Evolutionary conservation across 30 jellyfish, hydroid and myxozoan genomes (phyloP), one percentile per base, ranked within the genome.

Genomic region (Rhopilema esculentum): DNA sequence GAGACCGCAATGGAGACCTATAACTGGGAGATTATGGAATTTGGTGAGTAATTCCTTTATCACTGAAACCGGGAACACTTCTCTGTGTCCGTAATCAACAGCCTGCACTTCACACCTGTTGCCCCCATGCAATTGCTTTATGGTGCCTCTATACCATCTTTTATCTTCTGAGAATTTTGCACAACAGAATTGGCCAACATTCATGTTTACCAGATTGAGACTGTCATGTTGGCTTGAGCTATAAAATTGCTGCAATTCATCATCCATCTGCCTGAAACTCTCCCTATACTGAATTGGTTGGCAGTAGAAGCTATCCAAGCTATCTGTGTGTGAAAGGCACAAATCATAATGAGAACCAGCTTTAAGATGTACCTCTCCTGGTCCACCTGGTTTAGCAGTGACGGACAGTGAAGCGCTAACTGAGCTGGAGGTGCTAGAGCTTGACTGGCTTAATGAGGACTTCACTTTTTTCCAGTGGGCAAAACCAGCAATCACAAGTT

Each of bases 151-250:
- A 67, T 94, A 89, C 99, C 99, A 94, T 16, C 19, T 18, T 40
- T 77, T 90, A 75, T 94, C 99, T 57, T 30, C 97, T 50, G 97
- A 87, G 66, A 49, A 94, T 78, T 75, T 90, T 27, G 99, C 99
- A 89, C 99, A 89, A 75, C 99, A 94, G 15, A 96, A 33, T 30
- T 79, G 89, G 27, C 83, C 91, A 9, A 63, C 85, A 17, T 25
- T 72, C 1, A 61, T 33, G 25, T 81, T 21, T n/a, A n/a, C n/a
- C n/a, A n/a, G n/a, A n/a, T n/a, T n/a, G n/a, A n/a, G n/a, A n/a
- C 49, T 79, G 24, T 27, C 75, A 0, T 61, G 85, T 12, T 51
- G 71, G 24, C 69, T 75, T 17, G 77, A 51, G n/a, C 73, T 26
- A 62, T 94, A 89, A 62, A 83, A 66, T 16, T 23, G n/a, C 25